phyloP scores from a whole-genome alignment of 1,140 invertebrate species.

The Scaptodrosophila lebanonensis region DNA sequence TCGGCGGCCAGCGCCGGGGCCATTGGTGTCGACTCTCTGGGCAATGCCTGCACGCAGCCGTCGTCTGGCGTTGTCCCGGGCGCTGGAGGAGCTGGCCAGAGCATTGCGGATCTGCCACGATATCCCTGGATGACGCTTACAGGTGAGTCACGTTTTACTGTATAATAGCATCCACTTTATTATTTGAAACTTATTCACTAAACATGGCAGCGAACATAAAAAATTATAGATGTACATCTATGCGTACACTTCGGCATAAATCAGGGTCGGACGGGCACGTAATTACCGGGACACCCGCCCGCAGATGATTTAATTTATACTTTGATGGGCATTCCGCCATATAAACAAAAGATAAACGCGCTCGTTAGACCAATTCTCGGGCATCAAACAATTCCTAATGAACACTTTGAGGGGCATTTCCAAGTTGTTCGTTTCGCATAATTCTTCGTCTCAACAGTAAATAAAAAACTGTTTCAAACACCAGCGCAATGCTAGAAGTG shows the following conservation, averaged over 20 bases:
- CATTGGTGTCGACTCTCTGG: constrained; percentile 75
- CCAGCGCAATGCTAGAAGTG: constrained; percentile 31
- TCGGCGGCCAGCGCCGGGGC: constrained; percentile 80
- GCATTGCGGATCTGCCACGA: constrained; percentile 89
- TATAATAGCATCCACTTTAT: neutral
- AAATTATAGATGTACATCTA: constrained; percentile 10
- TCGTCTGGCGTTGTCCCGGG: constrained; percentile 78
- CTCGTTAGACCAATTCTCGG: constrained; percentile 50
- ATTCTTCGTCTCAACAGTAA: constrained; percentile 46
- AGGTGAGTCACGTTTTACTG: constrained; percentile 80
- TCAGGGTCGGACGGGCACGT: constrained; percentile 14
- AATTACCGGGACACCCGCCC: neutral
- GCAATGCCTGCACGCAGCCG: constrained; percentile 80
- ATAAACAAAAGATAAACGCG: constrained; percentile 71
- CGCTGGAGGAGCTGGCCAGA: constrained; percentile 81
- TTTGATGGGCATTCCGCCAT: constrained; percentile 40
- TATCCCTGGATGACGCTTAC: constrained; percentile 99
- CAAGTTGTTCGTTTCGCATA: constrained; percentile 69
- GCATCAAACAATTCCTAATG: constrained; percentile 54
- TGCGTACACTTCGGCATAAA: constrained; percentile 41
- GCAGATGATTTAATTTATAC: constrained; percentile 42
- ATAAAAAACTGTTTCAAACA: constrained; percentile 17
- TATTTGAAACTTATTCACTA: constrained; percentile 13
- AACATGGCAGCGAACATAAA: constrained; percentile 25
- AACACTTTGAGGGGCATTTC: constrained; percentile 63